These are phyloP conservation scores for Collichthys lucidus DNA, from an alignment of 2,113 vertebrate species.

Conservation along the genomic window DNA sequence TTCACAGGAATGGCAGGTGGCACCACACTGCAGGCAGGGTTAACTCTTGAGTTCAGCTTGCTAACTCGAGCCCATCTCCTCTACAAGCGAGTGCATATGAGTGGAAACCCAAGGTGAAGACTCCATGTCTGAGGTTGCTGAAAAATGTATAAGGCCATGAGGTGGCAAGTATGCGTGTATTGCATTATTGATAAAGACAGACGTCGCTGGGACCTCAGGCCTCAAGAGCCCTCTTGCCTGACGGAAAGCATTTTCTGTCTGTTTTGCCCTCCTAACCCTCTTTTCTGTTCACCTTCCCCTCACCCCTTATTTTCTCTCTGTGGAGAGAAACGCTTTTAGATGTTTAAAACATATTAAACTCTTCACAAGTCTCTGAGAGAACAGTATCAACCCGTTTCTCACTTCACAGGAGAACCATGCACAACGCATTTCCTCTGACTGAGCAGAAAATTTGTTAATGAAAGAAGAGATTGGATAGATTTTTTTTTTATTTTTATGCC, in stretches of 20 bases:
- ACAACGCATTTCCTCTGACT: conserved; percentile 39
- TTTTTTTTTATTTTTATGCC: conserved; percentile 37
- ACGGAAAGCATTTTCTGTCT: conserved; percentile 44
- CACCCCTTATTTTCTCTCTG: neutral
- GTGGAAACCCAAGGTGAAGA: conserved; percentile 62
- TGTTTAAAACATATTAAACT: conserved; percentile 55
- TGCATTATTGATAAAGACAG: conserved; percentile 80
- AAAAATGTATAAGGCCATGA: conserved; percentile 79
- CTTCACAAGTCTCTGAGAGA: conserved; percentile 29
- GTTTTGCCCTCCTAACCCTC: conserved; percentile 22
- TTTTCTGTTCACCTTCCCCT: conserved; percentile 18
- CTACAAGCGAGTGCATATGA: conserved; percentile 59
- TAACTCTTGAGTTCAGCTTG: conserved; percentile 45
- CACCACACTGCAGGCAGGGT: conserved; percentile 16
- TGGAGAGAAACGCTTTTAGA: conserved; percentile 38
- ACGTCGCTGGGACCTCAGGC: conserved; percentile 40
- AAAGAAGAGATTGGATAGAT: conserved; percentile 8
- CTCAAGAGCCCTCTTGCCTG: conserved; percentile 36
- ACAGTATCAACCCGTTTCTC: conserved; percentile 25
- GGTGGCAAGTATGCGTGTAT: conserved; percentile 64
- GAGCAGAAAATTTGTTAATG: conserved; percentile 24
- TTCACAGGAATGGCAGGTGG: conserved; percentile 45
- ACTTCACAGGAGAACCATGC: conserved; percentile 10
- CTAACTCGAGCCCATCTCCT: conserved; percentile 31
- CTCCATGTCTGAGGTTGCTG: conserved; percentile 70